Conservation (phyloP, 2,888 invertebrate genomes). For the Metellina segmentata region DNA sequence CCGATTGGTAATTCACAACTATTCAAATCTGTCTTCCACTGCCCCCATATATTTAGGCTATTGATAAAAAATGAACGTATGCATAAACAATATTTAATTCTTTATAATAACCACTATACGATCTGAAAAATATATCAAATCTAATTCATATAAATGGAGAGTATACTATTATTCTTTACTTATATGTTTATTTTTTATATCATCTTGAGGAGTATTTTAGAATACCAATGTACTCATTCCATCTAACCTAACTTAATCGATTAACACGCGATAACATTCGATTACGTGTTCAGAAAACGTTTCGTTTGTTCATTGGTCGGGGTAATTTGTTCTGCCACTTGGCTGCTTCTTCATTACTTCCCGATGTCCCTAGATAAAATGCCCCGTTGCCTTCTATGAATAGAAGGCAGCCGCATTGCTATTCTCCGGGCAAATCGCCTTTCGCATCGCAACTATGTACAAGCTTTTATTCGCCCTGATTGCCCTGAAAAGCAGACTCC, state of each 20-base stretch:
- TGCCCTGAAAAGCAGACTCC: neutral
- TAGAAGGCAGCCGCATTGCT: neutral
- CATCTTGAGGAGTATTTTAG: too few relatives aligned
- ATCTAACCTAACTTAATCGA: slow-evolving; percentile 10
- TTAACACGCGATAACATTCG: slow-evolving; percentile 43
- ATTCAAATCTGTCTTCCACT: too few relatives aligned
- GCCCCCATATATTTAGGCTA: too few relatives aligned
- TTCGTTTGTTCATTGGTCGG: slow-evolving; percentile 20
- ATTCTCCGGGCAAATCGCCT: neutral
- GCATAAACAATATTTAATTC: too few relatives aligned
- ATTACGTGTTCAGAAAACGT: slow-evolving; percentile 37
- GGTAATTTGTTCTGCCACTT: slow-evolving; percentile 49
- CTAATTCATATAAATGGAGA: too few relatives aligned
- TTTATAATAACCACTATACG: too few relatives aligned
- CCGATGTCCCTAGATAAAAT: slow-evolving; percentile 52
- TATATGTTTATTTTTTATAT: too few relatives aligned
- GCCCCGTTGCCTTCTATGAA: slow-evolving; percentile 8
- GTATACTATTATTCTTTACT: too few relatives aligned
- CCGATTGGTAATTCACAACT: too few relatives aligned
- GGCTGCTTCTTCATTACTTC: slow-evolving; percentile 41
- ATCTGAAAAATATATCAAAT: too few relatives aligned
- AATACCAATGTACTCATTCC: too few relatives aligned
- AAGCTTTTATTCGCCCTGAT: slow-evolving; percentile 25
- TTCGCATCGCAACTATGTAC: neutral
- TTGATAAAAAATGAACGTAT: too few relatives aligned